These are phyloP conservation scores for Raillietiella orientalis DNA, from an alignment of 2,888 invertebrate genomes.

Conservation along the genomic window DNA sequence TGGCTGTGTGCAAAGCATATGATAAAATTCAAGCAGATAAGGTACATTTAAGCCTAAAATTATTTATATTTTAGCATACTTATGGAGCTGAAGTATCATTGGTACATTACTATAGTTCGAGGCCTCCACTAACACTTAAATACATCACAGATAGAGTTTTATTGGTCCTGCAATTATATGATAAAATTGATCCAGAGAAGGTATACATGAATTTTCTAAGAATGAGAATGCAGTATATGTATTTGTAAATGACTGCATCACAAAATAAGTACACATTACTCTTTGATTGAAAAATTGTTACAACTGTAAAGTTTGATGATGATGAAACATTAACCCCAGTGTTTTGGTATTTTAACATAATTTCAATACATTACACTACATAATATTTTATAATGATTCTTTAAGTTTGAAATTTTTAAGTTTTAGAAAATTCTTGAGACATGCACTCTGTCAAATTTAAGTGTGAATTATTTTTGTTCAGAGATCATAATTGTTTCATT, in stretches of 20 bases:
- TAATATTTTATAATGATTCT: too few relatives aligned
- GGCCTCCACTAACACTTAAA: conserved; percentile 42
- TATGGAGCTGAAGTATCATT: conserved; percentile 2
- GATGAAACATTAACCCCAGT: neutral
- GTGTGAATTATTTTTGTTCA: conserved; percentile 3
- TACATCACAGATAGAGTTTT: conserved; percentile 61
- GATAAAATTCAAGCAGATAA: conserved; percentile 60
- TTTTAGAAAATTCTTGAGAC: neutral
- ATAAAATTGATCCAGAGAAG: conserved; percentile 79
- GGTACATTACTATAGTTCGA: conserved; percentile 23
- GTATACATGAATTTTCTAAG: conserved; percentile 20
- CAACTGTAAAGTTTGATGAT: neutral
- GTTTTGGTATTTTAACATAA: too few relatives aligned
- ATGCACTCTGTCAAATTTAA: neutral
- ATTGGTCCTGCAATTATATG: conserved; percentile 83
- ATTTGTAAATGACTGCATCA: too few relatives aligned
- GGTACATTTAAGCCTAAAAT: conserved; percentile 20
- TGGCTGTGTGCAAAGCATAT: conserved; percentile 55
- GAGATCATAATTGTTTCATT: conserved; percentile 2
- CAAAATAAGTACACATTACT: too few relatives aligned
- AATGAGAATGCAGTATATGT: neutral
- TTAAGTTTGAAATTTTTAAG: neutral
- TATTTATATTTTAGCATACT: conserved; percentile 3
- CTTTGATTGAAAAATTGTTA: too few relatives aligned
- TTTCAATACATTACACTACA: too few relatives aligned